Evolutionary conservation across 2,113 vertebrate species (phyloP).

Genomic region (Pseudonaja textilis): DNA sequence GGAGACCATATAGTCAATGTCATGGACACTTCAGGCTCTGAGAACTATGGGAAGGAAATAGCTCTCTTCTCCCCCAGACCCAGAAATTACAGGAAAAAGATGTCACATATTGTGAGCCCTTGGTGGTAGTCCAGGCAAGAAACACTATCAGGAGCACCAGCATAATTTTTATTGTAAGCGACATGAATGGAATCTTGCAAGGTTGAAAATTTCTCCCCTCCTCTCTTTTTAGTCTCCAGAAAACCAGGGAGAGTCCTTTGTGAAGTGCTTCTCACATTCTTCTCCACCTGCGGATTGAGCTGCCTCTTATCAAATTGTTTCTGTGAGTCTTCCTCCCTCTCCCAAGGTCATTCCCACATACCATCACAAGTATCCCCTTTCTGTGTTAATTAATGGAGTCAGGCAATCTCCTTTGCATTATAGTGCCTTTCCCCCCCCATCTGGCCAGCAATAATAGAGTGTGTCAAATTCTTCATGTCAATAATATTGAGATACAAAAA

Average conservation of each 20-base stretch:
- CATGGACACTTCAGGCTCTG: background rate
- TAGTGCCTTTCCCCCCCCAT: background rate
- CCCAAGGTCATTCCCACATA: background rate
- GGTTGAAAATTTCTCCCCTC: background rate
- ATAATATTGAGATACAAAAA: background rate
- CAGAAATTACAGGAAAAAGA: background rate
- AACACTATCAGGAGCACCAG: background rate
- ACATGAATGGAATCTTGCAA: background rate
- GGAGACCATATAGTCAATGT: background rate
- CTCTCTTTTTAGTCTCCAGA: background rate
- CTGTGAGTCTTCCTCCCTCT: background rate
- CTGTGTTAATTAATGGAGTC: background rate
- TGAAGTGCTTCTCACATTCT: background rate
- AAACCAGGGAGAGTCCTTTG: background rate
- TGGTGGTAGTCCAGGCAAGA: background rate
- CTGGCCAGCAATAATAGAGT: background rate
- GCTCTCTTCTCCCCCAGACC: background rate
- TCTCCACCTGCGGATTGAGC: background rate
- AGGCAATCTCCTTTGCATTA: background rate
- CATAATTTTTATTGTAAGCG: background rate
- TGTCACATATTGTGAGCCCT: background rate
- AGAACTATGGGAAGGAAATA: background rate
- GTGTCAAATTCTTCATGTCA: background rate
- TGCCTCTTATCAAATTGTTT: background rate
- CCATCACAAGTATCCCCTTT: background rate